A percentile compares a stretch with the other conserved stretches of the same genome.
phyloP scores from a whole-genome alignment of 92 coral and sea anemone species.

The Bergia puertoricense region DNA sequence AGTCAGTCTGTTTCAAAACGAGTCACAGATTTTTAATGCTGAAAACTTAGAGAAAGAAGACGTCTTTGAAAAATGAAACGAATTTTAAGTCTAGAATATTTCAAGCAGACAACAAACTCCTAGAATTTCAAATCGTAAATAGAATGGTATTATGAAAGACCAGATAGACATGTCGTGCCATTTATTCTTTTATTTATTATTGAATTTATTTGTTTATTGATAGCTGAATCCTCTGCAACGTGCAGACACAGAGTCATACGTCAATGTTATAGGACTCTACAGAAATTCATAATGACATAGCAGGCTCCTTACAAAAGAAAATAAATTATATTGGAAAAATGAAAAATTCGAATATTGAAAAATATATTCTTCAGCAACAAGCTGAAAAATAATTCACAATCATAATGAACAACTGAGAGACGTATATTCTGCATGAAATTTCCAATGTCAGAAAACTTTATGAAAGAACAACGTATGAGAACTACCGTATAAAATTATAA shows the following conservation, averaged over 20 bases:
- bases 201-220: slow-evolving; percentile 30
- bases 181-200: slow-evolving; percentile 25
- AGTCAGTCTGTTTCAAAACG: background rate
- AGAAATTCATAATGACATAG: slow-evolving; percentile 1
- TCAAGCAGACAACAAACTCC: background rate
- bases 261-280: background rate
- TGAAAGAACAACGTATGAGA: background rate
- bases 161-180: background rate
- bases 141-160: slow-evolving; percentile 1
- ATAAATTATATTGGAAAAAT: background rate
- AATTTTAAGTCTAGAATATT: background rate
- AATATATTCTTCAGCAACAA: background rate
- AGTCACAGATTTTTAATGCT: background rate
- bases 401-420: background rate
- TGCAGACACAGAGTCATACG: background rate
- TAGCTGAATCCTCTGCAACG: background rate
- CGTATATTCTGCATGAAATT: background rate
- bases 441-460: background rate
- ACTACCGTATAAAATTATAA: slow-evolving; percentile 18
- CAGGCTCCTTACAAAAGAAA: background rate
- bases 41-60: background rate
- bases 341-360: background rate
- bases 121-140: background rate
- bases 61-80: background rate
- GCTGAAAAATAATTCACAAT: background rate